Evolutionary conservation across 2,797 vertebrate species (phyloP).

Genomic region (Muscicapa comitata): DNA sequence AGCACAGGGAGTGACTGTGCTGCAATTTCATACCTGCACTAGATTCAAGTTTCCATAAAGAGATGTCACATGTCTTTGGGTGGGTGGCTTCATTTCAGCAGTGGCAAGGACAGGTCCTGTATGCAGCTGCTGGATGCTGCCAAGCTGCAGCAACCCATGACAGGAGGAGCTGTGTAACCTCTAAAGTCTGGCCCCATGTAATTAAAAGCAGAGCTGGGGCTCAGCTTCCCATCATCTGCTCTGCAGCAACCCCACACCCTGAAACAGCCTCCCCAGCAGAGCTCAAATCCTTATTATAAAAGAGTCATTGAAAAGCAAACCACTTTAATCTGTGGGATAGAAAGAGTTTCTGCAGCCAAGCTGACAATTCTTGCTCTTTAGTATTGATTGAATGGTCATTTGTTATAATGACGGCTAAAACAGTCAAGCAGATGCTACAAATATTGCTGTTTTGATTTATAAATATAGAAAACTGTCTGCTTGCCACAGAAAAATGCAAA

Average conservation of each 20-base stretch:
- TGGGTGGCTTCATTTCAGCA: neutral
- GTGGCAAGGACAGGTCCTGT: neutral
- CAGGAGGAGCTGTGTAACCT: neutral
- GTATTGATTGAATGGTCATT: neutral
- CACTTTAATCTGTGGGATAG: neutral
- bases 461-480: neutral
- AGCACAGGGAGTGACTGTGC: accelerated
- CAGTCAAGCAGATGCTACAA: neutral
- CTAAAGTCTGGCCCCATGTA: neutral
- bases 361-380: neutral
- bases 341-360: neutral
- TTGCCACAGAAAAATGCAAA: neutral
- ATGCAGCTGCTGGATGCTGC: neutral
- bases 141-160: neutral
- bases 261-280: neutral
- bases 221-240: neutral
- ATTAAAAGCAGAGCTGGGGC: neutral
- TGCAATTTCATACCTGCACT: neutral
- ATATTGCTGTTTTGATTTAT: neutral
- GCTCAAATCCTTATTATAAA: neutral
- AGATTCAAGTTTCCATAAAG: neutral
- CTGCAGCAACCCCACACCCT: neutral
- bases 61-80: neutral
- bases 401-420: neutral
- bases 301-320: neutral